A percentile compares a stretch with the other conserved stretches of the same genome.
Evolutionary conservation across 1,140 invertebrate genomes (phyloP).

Genomic region (Anthonomus grandis): DNA sequence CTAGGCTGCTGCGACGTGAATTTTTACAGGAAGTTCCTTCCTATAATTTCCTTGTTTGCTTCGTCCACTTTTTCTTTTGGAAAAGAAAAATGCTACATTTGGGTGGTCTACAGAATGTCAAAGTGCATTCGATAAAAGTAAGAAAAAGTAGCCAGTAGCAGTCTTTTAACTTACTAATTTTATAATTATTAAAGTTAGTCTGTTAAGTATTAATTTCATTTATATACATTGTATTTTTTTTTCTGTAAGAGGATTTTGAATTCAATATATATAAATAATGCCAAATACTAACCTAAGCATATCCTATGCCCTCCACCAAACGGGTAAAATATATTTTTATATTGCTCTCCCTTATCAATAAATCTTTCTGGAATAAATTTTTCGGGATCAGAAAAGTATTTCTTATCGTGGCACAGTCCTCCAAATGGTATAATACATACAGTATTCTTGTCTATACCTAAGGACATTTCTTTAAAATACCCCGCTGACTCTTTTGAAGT

Average conservation of each 20-base stretch:
- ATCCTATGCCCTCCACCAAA: slow-evolving; percentile 65
- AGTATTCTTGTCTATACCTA: slow-evolving; percentile 50
- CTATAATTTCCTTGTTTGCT: neutral
- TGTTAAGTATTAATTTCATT: too few relatives aligned
- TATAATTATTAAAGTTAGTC: too few relatives aligned
- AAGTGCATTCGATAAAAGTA: neutral
- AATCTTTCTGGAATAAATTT: slow-evolving; percentile 63
- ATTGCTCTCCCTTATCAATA: slow-evolving; percentile 37
- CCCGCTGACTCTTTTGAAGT: slow-evolving; percentile 29
- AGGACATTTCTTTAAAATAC: slow-evolving; percentile 30
- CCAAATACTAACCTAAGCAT: slow-evolving; percentile 63
- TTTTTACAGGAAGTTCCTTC: too few relatives aligned
- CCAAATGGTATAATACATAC: slow-evolving; percentile 56
- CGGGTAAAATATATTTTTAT: slow-evolving; percentile 51
- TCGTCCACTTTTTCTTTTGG: neutral
- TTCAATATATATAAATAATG: too few relatives aligned
- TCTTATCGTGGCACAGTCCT: slow-evolving; percentile 54
- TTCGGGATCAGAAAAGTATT: slow-evolving; percentile 56
- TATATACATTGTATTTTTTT: too few relatives aligned
- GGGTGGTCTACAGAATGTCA: neutral
- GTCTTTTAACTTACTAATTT: neutral
- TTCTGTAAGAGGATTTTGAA: too few relatives aligned
- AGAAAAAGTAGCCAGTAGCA: neutral
- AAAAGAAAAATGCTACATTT: neutral
- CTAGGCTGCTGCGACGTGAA: too few relatives aligned